phyloP scores from a whole-genome alignment of 2,888 invertebrate species.

The Blera fallax region DNA sequence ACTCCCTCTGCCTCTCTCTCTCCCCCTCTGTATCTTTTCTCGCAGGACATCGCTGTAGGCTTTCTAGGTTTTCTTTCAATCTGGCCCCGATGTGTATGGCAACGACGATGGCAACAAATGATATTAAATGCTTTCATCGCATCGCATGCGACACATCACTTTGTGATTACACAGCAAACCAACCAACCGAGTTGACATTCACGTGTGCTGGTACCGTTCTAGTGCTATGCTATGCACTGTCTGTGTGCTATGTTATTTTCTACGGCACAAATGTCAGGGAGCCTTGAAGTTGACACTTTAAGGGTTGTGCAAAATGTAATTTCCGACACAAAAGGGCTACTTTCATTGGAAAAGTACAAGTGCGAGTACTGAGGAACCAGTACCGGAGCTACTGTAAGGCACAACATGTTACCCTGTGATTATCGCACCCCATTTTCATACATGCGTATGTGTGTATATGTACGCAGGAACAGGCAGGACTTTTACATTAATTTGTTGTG shows the following conservation, averaged over 20 bases:
- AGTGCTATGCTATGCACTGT: neutral
- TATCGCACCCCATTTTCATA: slow-evolving; percentile 64
- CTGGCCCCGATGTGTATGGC: slow-evolving; percentile 4
- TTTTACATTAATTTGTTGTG: slow-evolving; percentile 70
- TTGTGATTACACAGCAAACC: slow-evolving; percentile 67
- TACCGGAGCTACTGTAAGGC: slow-evolving; percentile 13
- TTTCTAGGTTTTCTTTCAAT: slow-evolving; percentile 50
- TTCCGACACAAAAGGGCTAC: slow-evolving; percentile 71
- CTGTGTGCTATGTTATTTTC: neutral
- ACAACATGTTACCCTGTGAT: slow-evolving; percentile 65
- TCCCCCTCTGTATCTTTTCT: neutral
- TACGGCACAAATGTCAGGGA: slow-evolving; percentile 38
- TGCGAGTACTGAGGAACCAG: neutral
- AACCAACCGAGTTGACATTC: slow-evolving; percentile 64
- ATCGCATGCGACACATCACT: slow-evolving; percentile 64
- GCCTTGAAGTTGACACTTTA: slow-evolving; percentile 66
- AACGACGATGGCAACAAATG: slow-evolving; percentile 55
- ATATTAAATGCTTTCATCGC: slow-evolving; percentile 70
- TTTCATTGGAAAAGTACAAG: slow-evolving; percentile 54
- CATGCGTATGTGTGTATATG: neutral
- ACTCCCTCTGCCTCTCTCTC: slow-evolving; percentile 13
- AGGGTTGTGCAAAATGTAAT: slow-evolving; percentile 70
- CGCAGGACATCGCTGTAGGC: slow-evolving; percentile 35
- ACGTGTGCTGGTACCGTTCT: slow-evolving; percentile 20
- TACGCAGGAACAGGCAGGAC: slow-evolving; percentile 22